A percentile compares a stretch with the other conserved stretches of the same genome.
Evolutionary conservation across 2,888 invertebrate genomes (phyloP).

Genomic region (Fragum fragum): DNA sequence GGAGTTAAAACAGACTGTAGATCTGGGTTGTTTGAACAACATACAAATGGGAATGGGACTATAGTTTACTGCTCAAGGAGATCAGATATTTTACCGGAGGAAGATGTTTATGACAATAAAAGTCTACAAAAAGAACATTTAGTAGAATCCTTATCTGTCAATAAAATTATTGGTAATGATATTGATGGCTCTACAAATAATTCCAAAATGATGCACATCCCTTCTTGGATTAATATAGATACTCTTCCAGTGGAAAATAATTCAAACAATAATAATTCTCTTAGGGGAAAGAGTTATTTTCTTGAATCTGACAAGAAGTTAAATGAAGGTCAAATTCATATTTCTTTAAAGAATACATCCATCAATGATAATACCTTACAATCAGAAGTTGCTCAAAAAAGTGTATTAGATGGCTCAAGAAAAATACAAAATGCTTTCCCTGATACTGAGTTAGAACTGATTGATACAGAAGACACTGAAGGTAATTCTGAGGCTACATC

Average conservation of each 20-base stretch:
- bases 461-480: not conserved
- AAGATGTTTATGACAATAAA: not conserved
- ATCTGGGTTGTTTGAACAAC: slow-evolving; percentile 34
- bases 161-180: not conserved
- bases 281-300: not conserved
- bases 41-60: slow-evolving; percentile 45
- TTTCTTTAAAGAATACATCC: not conserved
- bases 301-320: not conserved
- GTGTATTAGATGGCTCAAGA: not conserved
- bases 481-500: not conserved
- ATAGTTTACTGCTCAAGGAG: slow-evolving; percentile 53
- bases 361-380: not conserved
- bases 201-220: not conserved
- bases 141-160: not conserved
- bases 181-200: not conserved
- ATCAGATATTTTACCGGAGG: slow-evolving; percentile 47
- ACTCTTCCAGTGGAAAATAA: not conserved
- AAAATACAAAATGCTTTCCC: not conserved
- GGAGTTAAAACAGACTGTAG: slow-evolving; percentile 47
- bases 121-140: not conserved
- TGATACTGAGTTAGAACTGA: slow-evolving; percentile 7
- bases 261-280: not conserved
- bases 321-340: not conserved
- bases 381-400: not conserved
- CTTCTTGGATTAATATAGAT: too few species aligned